Base-by-base conservation (phyloP, 2,113 vertebrate genomes). In the Cromileptes altivelis region DNA sequence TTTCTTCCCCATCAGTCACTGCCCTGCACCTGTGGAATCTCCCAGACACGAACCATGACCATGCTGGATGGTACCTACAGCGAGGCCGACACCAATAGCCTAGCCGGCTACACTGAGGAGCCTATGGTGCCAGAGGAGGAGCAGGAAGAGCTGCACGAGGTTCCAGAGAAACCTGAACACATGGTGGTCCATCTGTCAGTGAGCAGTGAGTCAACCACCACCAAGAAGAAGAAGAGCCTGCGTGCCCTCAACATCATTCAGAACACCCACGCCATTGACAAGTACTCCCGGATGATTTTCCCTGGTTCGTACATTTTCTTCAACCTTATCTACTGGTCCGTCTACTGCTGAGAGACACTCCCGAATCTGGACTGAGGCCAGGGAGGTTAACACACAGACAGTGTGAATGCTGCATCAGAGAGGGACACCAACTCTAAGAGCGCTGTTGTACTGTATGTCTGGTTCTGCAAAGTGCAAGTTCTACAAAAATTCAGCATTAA, bases 251-350 rank as follows among this genome's bases (percentile, higher is more conserved):
- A 95, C 72, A 96, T 99, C 87, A 97, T 99, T 77, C 96, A 97
- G 93, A 98, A 99, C 90, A 98, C 96, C 4, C 98, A 99, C 0
- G 93, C 96, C 69, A 99, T 99, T 17, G 98, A 99, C 90, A 99
- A 97, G 81, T 99, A 98, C 91, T 99, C 98, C 42, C 96, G 98
- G 83, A 85, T 98, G 94, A 97, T 99, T 92, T 99, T 99, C 75
- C 98, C 98, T 21, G 98, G 97, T 45, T 96, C 96, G 0, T 99
- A 97, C 87, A 98, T 99, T 90, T 95, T 99, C 94, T 99, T 99
- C 94, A 99, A 99, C 91, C 95, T 99, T 75, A 97, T 99, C 94
- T 99, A 99, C 88, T 99, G 98, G 98, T 97, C 96, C 6, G 97
- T 97, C 9, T 99, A 99, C 93, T 97, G 97, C 95, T 99, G 97